Base-by-base conservation (phyloP, 2,888 invertebrate genomes). In the Pandemis heparana region DNA sequence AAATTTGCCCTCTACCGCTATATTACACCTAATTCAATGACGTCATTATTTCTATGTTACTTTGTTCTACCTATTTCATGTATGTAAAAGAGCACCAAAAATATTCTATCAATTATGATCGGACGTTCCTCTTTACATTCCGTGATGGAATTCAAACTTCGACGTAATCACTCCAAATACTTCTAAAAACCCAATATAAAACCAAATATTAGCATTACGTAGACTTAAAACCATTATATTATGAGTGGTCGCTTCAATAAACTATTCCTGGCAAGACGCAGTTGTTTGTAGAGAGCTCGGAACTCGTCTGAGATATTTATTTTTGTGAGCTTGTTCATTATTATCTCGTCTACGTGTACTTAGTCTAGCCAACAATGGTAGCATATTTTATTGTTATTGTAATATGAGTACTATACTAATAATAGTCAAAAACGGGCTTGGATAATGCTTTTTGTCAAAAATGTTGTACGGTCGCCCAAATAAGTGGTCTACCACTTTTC, bases 211-310 rank as follows among this genome's bases (percentile, higher is more conserved):
- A 23, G 23, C 56, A 4, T 56, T 56, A 56, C 23, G 56, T 12
- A 56, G 23, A 56, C 23, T 23, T 18, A 56, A 56, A 23, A 18
- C 56, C 23, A 23, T 53, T 53, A 53, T 48, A 48, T 53, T 53
- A 56, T 23, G 12, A 56, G 10, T 56, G 56, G 23, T 56, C 53
- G 38, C 38, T 62, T 62, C 38, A n/a, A 62, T 53, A 67, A 43
- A 64, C 32, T 43, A 38, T 62, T 65, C 14, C 67, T 68, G 68
- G 6, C 53, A 46, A 67, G 61, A 63, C 63, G 53, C 46, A 68
- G 62, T 68, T 56, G 72, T 73, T 73, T 73, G 53, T 53, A n/a
- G 67, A 62, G 68, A 73, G 68, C 67, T 67, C 10, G 23, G 56
- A 59, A 23, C 63, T 62, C 63, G 39, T 68, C 48, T 56, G 18